Evolutionary conservation across 2,888 invertebrate genomes (phyloP).

Genomic region (Metacarcinus magister): DNA sequence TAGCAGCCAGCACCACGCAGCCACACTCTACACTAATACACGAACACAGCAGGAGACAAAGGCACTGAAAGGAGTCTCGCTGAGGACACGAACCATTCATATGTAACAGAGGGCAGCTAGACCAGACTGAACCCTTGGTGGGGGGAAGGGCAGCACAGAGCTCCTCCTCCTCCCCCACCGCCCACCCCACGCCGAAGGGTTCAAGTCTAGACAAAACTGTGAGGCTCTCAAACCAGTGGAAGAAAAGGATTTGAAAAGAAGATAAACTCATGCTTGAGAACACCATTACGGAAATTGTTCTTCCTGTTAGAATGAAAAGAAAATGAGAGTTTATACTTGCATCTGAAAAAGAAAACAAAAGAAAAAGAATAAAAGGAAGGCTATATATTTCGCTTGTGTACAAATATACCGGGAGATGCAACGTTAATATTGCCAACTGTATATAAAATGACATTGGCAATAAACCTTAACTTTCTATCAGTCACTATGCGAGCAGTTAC

Average conservation of each 20-base stretch:
- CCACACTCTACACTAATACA: neutral
- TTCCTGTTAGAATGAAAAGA: neutral
- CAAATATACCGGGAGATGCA: neutral
- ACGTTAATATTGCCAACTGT: neutral
- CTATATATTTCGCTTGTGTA: neutral
- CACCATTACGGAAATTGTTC: neutral
- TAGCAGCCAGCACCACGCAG: neutral
- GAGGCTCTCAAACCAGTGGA: neutral
- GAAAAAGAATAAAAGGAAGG: neutral
- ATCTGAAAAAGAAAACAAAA: neutral
- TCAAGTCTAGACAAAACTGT: neutral
- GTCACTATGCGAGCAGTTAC: neutral
- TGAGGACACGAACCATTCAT: neutral
- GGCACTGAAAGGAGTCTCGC: neutral
- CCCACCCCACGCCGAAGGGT: neutral
- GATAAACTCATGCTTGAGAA: neutral
- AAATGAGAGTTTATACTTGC: neutral
- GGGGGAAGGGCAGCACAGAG: neutral
- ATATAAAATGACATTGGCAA: neutral
- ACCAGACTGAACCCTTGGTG: neutral
- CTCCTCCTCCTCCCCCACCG: neutral
- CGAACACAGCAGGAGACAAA: neutral
- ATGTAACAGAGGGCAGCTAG: neutral
- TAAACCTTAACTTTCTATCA: neutral
- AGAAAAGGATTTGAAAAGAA: neutral